Evolutionary conservation across 1,140 invertebrate genomes (phyloP), one percentile per base, ranked within the genome.

Genomic region (Eciton burchellii): DNA sequence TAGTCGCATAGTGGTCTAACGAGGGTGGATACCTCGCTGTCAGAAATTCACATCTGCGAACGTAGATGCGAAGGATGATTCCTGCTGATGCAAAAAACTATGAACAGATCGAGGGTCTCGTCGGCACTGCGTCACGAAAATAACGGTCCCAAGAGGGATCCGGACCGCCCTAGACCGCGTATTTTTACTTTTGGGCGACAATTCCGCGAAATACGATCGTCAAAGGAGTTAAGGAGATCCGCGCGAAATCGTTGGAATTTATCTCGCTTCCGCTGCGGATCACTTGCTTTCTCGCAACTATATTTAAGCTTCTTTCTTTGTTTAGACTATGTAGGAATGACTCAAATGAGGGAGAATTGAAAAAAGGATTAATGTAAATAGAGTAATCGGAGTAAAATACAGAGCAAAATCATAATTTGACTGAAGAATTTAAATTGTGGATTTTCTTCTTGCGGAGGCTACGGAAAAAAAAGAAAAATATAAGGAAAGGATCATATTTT

Each of bases 201-300:
- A 87, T 93, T 93, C 92, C 86, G 62, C 85, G 92, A 93, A 93
- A 79, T 87, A 29, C 60, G 84, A 86, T 57, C 89, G 88, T 90
- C 89, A 90, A 92, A 91, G 88, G 89, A 89, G 82, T 91, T 88
- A 88, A 89, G 87, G 60, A 88, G 86, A 24, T 63, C 88, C 84
- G 88, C 74, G 83, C 83, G 71, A 84, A 86, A 87, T 84, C 81
- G 84, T 82, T 86, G 89, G 87, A 91, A 92, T 92, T 89, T 83
- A 79, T 82, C 66, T 85, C 43, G 88, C 74, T 89, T 91, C 87
- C 88, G 87, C 59, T 81, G 86, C 82, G 82, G 73, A 52, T 90
- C 84, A 84, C 60, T 87, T 84, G 73, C 81, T 35, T 35, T 35
- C 35, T 41, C 26, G 12, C 24, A 56, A 84, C 77, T 89, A 85